Conservation (phyloP, 2,113 vertebrate genomes). For the Deroptyus accipitrinus region DNA sequence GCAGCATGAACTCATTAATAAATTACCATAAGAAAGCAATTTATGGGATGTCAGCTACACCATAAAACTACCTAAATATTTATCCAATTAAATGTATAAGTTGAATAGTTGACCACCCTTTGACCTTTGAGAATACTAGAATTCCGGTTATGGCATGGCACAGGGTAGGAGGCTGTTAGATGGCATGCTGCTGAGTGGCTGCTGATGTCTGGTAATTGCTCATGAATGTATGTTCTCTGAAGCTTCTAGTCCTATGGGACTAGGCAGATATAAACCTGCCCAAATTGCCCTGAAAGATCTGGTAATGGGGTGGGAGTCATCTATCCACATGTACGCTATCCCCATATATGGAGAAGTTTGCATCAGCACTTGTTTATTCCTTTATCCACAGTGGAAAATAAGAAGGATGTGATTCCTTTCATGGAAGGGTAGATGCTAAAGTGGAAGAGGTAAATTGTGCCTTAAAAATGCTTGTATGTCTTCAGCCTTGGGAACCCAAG, state of each 20-base stretch:
- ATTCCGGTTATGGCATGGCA: neutral
- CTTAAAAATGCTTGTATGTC: neutral
- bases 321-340: too few relatives aligned
- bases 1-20: neutral
- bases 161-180: neutral
- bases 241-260: neutral
- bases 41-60: neutral
- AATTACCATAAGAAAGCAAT: neutral
- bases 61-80: neutral
- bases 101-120: neutral
- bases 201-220: neutral
- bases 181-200: neutral
- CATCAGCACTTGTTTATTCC: neutral
- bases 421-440: neutral
- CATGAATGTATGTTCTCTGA: accelerated
- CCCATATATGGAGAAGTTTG: neutral
- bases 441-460: neutral
- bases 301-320: neutral
- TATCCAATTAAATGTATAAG: neutral
- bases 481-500: neutral
- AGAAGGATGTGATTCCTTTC: neutral
- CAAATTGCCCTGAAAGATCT: neutral
- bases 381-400: neutral
- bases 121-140: neutral
- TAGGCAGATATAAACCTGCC: neutral